Evolutionary conservation across 2,797 vertebrate genomes (phyloP), one percentile per base, ranked within the genome.

Genomic region (Urosaurus nigricauda): DNA sequence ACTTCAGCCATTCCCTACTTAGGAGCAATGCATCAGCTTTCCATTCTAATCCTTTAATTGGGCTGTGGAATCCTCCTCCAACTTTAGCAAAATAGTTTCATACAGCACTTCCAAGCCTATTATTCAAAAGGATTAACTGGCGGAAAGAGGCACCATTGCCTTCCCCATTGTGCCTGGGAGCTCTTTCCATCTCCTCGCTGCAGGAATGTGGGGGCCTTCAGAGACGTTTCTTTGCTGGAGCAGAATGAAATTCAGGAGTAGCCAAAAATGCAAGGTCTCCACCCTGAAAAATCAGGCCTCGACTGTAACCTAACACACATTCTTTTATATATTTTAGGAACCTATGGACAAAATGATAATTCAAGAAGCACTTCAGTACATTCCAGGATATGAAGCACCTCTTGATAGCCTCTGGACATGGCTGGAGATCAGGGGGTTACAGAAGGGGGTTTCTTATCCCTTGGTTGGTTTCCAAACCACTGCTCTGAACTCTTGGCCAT

Each of bases 21-120:
- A 6, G 24, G 84, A 86, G 86, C 75, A 51, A 78, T 0, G 86
- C 37, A 0, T 35, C 0, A 37, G 74, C 86, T 89, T 92, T 68
- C 84, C 63, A 43, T 86, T 71, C 87, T 88, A 84, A 91, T 88
- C 86, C 86, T 88, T 88, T 92, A 90, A 92, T 51, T 86, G 87
- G 82, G 82, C 86, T 79, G 82, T 0, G 0, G 89, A 92, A 90
- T 82, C 82, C 84, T 90, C 75, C 91, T 90, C 87, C 87, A 51
- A 75, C 74, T 91, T 87, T 16, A 86, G 87, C 73, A 68, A 79
- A 89, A 89, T 56, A 85, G 92, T 87, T 91, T 88, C 83, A 40
- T 11, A 47, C 21, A 83, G 79, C 84, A 26, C 56, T 88, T 85
- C 84, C 47, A 4, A 70, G 89, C 79, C 86, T 12, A 2, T 91